A percentile compares a stretch with the other conserved stretches of the same genome.
phyloP scores from a whole-genome alignment of 2,888 invertebrate species.

The Brenthis ino region DNA sequence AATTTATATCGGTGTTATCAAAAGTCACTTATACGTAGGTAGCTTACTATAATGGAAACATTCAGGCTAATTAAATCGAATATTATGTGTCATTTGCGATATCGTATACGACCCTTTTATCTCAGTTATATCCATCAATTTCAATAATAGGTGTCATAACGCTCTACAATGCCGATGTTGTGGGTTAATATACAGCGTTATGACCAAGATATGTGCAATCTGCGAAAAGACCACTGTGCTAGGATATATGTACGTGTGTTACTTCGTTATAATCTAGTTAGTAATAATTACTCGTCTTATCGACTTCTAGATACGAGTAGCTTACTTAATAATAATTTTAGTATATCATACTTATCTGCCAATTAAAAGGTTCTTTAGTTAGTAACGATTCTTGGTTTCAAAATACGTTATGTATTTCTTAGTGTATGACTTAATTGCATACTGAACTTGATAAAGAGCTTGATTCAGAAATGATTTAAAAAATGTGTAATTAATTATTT shows the following conservation, averaged over 20 bases:
- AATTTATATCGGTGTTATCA: slow-evolving; percentile 14
- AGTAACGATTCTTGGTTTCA: neutral
- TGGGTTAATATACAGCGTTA: slow-evolving; percentile 60
- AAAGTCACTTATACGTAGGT: slow-evolving; percentile 33
- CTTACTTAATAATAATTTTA: slow-evolving; percentile 25
- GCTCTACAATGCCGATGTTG: slow-evolving; percentile 51
- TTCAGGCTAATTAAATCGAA: slow-evolving; percentile 76
- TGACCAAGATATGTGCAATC: slow-evolving; percentile 56
- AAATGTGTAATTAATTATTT: too few species aligned
- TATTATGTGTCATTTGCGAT: slow-evolving; percentile 71
- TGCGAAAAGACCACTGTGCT: slow-evolving; percentile 43
- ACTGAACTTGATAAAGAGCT: too few species aligned
- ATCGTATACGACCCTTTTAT: slow-evolving; percentile 72
- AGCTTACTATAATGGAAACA: slow-evolving; percentile 61
- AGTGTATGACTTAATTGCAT: too few species aligned
- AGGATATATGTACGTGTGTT: slow-evolving; percentile 23
- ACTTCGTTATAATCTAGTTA: slow-evolving; percentile 36
- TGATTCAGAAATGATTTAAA: too few species aligned
- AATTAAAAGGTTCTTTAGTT: slow-evolving; percentile 11
- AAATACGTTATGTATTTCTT: neutral
- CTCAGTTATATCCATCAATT: slow-evolving; percentile 75
- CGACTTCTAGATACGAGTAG: slow-evolving; percentile 26
- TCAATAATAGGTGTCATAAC: slow-evolving; percentile 73
- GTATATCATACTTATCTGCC: slow-evolving; percentile 23
- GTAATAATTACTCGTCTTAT: slow-evolving; percentile 33